These are phyloP conservation scores for Hydrolagus affinis DNA, from an alignment of 2,113 vertebrate genomes.

Conservation along the genomic window DNA sequence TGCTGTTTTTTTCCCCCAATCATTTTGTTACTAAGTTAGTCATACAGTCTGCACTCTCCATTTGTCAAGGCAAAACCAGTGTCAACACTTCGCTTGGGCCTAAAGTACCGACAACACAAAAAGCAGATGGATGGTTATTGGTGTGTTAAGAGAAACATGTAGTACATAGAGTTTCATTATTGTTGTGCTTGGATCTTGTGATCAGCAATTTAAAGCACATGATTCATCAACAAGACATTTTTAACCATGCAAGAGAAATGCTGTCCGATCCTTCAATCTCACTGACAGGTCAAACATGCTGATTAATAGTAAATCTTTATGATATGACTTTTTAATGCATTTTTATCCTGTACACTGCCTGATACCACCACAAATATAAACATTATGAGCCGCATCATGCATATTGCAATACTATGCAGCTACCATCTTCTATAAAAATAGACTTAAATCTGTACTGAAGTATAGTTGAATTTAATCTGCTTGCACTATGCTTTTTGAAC, in stretches of 20 bases:
- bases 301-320: slow-evolving; percentile 91
- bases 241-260: slow-evolving; percentile 72
- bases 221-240: slow-evolving; percentile 84
- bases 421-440: neutral
- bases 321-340: slow-evolving; percentile 80
- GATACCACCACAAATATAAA: slow-evolving; percentile 39
- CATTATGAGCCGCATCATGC: slow-evolving; percentile 66
- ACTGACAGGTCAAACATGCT: slow-evolving; percentile 85
- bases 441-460: neutral
- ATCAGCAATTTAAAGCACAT: slow-evolving; percentile 77
- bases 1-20: neutral
- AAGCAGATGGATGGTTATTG: slow-evolving; percentile 33
- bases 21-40: slow-evolving; percentile 8
- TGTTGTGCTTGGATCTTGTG: slow-evolving; percentile 72
- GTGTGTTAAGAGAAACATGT: slow-evolving; percentile 32
- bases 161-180: slow-evolving; percentile 52
- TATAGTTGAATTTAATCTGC: slow-evolving; percentile 5
- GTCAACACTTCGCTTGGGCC: slow-evolving; percentile 19
- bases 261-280: slow-evolving; percentile 83
- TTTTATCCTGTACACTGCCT: slow-evolving; percentile 65
- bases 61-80: slow-evolving; percentile 18
- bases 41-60: slow-evolving; percentile 19
- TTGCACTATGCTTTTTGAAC: neutral
- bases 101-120: slow-evolving; percentile 23
- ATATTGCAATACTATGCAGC: slow-evolving; percentile 59